phyloP scores from a whole-genome alignment of 2,797 vertebrate genomes.

The Anguilla anguilla region DNA sequence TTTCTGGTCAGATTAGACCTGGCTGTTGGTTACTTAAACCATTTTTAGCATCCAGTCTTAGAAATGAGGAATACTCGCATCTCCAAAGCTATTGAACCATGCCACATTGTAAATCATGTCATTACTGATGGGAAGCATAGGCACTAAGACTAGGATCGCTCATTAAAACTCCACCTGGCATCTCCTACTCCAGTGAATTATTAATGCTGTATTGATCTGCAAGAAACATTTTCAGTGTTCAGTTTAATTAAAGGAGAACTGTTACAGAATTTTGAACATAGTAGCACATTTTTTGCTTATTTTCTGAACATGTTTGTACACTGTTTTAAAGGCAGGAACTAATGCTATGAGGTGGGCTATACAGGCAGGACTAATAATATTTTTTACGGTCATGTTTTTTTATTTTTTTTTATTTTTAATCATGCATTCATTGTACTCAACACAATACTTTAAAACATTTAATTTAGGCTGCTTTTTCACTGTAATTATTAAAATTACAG shows the following conservation, averaged over 20 bases:
- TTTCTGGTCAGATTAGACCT: not conserved
- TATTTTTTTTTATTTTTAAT: not conserved
- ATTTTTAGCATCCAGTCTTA: not conserved
- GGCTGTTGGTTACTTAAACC: not conserved
- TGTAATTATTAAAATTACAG: too few relatives aligned
- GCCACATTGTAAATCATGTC: not conserved
- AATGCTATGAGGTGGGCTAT: not conserved
- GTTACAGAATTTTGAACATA: not conserved
- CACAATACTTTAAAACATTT: too few relatives aligned
- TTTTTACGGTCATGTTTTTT: not conserved
- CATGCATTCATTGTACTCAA: too few relatives aligned
- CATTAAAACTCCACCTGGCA: constrained; percentile 3
- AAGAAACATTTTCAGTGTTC: not conserved
- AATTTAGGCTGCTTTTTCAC: too few relatives aligned
- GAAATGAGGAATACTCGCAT: not conserved
- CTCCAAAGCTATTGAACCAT: not conserved
- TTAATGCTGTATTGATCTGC: constrained; percentile 9
- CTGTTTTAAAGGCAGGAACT: not conserved
- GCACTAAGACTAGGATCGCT: not conserved
- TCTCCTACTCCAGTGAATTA: constrained; percentile 4
- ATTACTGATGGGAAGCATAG: not conserved
- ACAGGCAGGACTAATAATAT: not conserved
- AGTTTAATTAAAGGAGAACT: not conserved
- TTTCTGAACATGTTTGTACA: not conserved
- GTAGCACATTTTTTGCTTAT: not conserved